Evolutionary conservation across 2,888 invertebrate species (phyloP).

Genomic region (Pardosa pseudoannulata): DNA sequence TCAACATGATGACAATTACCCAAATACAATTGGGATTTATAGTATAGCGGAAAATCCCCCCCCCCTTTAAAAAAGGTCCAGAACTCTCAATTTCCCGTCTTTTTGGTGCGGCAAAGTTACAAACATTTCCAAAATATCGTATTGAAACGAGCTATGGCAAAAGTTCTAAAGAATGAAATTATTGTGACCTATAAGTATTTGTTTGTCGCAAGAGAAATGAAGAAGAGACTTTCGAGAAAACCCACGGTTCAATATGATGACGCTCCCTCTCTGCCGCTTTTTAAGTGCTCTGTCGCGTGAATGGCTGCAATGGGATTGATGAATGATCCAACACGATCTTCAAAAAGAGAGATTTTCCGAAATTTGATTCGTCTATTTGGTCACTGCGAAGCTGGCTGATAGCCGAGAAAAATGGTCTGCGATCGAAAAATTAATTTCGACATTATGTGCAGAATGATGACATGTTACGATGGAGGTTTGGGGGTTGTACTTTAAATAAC

Average conservation of each 20-base stretch:
- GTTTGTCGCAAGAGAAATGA: too few relatives aligned
- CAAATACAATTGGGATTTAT: too few relatives aligned
- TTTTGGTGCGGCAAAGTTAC: too few relatives aligned
- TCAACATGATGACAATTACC: too few relatives aligned
- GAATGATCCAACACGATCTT: constrained; percentile 55
- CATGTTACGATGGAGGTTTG: constrained; percentile 29
- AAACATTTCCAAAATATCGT: too few relatives aligned
- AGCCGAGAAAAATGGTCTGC: constrained; percentile 32
- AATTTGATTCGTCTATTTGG: constrained; percentile 61
- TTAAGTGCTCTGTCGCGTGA: constrained; percentile 57
- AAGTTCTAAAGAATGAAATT: too few relatives aligned
- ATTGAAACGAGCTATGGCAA: too few relatives aligned
- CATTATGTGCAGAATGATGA: constrained; percentile 34
- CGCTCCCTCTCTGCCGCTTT: constrained; percentile 1
- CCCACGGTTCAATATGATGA: not conserved
- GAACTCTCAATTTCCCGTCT: too few relatives aligned
- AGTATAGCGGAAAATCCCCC: too few relatives aligned
- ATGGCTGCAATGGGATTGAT: constrained; percentile 54
- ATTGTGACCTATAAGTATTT: too few relatives aligned
- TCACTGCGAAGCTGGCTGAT: constrained; percentile 25
- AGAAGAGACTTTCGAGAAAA: too few relatives aligned
- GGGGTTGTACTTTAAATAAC: constrained; percentile 41
- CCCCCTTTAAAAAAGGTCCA: too few relatives aligned
- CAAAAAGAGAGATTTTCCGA: constrained; percentile 61
- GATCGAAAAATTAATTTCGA: constrained; percentile 56